phyloP scores from a whole-genome alignment of 2,797 vertebrate genomes.

The Gymnoscopelus braueri region DNA sequence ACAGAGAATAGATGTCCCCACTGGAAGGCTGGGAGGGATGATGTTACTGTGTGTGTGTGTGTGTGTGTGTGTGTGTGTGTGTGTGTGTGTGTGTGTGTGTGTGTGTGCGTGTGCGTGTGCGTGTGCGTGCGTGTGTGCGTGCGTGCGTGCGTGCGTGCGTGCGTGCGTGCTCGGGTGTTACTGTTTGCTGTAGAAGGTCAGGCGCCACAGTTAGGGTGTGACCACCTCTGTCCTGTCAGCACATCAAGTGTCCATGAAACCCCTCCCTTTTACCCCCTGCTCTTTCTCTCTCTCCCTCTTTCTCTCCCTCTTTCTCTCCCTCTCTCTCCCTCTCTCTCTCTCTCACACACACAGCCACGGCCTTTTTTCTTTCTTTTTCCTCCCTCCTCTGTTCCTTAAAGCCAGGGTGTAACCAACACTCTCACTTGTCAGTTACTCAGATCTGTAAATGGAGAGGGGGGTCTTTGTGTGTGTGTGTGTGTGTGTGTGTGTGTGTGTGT shows the following conservation, averaged over 20 bases:
- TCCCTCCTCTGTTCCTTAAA: conserved; percentile 63
- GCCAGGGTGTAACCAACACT: conserved; percentile 75
- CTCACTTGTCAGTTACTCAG: conserved; percentile 71
- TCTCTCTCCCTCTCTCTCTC: not conserved
- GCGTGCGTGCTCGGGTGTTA: conserved; percentile 58
- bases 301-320: conserved; percentile 18
- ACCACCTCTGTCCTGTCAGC: conserved; percentile 75
- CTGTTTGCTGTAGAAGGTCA: conserved; percentile 75
- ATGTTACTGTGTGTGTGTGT: conserved; percentile 43
- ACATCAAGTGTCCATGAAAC: conserved; percentile 70
- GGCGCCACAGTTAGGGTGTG: conserved; percentile 80
- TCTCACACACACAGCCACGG: not conserved
- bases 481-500: conserved; percentile 14
- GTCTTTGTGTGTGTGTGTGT: conserved; percentile 39
- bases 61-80: conserved; percentile 2
- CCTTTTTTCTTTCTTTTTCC: not conserved
- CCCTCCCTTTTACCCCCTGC: conserved; percentile 56
- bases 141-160: conserved; percentile 26
- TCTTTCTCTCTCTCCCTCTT: conserved; percentile 29
- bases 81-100: conserved; percentile 3
- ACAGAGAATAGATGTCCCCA: conserved; percentile 43
- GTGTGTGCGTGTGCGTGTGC: not conserved
- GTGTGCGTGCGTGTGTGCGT: not conserved
- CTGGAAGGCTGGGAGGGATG: conserved; percentile 57
- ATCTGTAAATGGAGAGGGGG: conserved; percentile 67